A percentile compares a stretch with the other conserved stretches of the same genome.
Evolutionary conservation across 2,888 invertebrate genomes (phyloP).

Genomic region (Aphelenchoides bicaudatus): DNA sequence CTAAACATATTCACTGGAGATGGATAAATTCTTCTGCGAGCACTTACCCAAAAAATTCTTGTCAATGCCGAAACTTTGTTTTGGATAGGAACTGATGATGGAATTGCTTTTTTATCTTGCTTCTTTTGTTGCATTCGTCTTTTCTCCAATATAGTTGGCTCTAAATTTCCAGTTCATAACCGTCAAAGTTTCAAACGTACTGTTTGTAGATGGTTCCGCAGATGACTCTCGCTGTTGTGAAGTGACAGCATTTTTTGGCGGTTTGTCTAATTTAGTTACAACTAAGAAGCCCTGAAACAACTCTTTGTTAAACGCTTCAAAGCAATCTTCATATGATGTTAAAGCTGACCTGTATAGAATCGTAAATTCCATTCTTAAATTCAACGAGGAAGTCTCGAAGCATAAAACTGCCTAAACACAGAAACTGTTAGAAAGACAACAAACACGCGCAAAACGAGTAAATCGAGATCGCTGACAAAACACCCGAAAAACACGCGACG

Average conservation of each 20-base stretch:
- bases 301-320: too few species aligned
- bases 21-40: slow-evolving; percentile 7
- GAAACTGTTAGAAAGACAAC: too few species aligned
- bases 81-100: slow-evolving; percentile 18
- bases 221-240: slow-evolving; percentile 10
- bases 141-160: slow-evolving; percentile 26
- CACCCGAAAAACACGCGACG: too few species aligned
- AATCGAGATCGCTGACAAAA: too few species aligned
- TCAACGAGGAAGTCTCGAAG: slow-evolving; percentile 25
- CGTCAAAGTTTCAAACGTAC: too few species aligned
- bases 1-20: slow-evolving; percentile 31
- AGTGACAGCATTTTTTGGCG: not conserved
- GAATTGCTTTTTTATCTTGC: slow-evolving; percentile 1
- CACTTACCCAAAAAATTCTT: slow-evolving; percentile 22
- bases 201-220: not conserved
- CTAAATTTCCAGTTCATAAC: too few species aligned
- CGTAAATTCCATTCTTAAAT: slow-evolving; percentile 30
- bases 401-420: slow-evolving; percentile 14
- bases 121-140: slow-evolving; percentile 24
- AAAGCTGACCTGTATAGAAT: too few species aligned
- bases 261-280: slow-evolving; percentile 30
- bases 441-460: too few species aligned
- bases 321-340: too few species aligned
- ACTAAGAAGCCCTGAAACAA: slow-evolving; percentile 38
- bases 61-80: slow-evolving; percentile 27